Percentiles rank a stretch among this genome's conserved stretches.
These are phyloP conservation scores for Callinectes sapidus DNA, from an alignment of 2,888 invertebrate species.

Conservation along the genomic window DNA sequence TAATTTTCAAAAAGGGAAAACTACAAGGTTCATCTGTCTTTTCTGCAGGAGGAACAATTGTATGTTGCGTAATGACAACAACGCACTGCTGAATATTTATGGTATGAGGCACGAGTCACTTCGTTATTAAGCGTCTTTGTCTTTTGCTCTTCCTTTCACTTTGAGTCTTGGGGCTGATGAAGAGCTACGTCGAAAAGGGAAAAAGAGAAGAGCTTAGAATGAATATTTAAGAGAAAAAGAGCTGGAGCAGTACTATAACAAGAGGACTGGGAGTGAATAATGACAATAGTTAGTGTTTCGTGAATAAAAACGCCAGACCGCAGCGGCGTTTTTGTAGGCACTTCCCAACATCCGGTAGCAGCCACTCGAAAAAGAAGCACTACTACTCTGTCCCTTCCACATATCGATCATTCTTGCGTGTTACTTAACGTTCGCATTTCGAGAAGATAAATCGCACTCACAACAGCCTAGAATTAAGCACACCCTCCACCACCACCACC, in stretches of 20 bases:
- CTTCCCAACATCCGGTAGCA: not conserved
- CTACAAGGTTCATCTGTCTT: not conserved
- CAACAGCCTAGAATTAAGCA: not conserved
- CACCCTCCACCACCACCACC: not conserved
- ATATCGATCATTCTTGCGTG: constrained; percentile 11
- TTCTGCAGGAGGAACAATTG: not conserved
- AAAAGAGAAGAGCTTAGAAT: not conserved
- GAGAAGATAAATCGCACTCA: not conserved
- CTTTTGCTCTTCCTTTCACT: not conserved
- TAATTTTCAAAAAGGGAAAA: not conserved
- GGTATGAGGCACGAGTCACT: not conserved
- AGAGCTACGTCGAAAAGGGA: not conserved
- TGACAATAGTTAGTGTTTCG: not conserved
- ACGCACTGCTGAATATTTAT: not conserved
- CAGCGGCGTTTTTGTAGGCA: not conserved
- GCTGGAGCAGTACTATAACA: not conserved
- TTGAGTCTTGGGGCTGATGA: not conserved
- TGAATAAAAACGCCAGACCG: not conserved
- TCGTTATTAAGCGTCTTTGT: not conserved
- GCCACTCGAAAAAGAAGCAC: not conserved
- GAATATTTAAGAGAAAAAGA: constrained; percentile 11
- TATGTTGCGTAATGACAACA: not conserved
- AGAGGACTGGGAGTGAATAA: constrained; percentile 4
- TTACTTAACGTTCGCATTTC: not conserved
- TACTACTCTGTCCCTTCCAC: not conserved